Percentiles rank a stretch among this genome's conserved stretches.
Evolutionary conservation across 2,888 invertebrate species (phyloP).

Genomic region (Nyleta sp.): DNA sequence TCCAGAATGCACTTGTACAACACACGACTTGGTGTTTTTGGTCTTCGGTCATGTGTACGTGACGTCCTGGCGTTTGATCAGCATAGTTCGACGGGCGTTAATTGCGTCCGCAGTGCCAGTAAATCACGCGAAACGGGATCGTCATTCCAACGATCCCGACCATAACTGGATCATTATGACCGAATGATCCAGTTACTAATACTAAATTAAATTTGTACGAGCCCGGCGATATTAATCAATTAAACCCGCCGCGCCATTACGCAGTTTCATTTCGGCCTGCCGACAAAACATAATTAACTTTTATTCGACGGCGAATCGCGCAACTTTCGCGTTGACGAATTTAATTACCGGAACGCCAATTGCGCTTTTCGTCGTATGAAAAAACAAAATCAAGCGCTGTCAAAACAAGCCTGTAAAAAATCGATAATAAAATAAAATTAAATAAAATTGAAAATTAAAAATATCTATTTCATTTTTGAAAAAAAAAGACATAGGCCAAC

Average conservation of each 20-base stretch:
- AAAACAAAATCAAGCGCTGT: no score
- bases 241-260: not conserved
- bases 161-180: not conserved
- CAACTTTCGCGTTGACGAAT: slow-evolving; percentile 1
- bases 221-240: not conserved
- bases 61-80: slow-evolving; percentile 50
- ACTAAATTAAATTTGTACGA: not conserved
- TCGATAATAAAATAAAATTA: no score
- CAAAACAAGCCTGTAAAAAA: no score
- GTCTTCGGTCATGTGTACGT: slow-evolving; percentile 37
- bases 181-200: not conserved
- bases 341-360: not conserved
- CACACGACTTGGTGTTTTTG: slow-evolving; percentile 29
- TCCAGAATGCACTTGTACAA: slow-evolving; percentile 48
- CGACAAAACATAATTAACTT: slow-evolving; percentile 6
- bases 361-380: not conserved
- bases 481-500: no score
- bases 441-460: no score
- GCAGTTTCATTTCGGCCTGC: not conserved
- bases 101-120: slow-evolving; percentile 38
- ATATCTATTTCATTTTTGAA: no score
- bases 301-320: not conserved
- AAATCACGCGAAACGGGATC: slow-evolving; percentile 19
- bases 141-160: not conserved
- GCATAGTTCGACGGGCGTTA: slow-evolving; percentile 40